Base-by-base conservation (phyloP, 2,113 vertebrate species). In the Eublepharis macularius region DNA sequence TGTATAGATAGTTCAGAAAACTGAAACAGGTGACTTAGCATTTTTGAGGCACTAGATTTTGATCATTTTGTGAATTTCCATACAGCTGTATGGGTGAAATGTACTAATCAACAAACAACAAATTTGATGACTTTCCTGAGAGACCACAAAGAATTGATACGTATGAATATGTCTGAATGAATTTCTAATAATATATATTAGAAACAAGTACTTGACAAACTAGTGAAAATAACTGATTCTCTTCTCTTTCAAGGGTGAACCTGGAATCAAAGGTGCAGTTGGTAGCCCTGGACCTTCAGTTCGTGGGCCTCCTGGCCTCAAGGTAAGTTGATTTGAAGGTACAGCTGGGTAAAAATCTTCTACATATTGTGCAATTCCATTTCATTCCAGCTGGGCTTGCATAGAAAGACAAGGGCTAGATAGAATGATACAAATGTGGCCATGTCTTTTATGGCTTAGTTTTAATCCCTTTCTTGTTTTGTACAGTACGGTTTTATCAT, bases 301-400 rank as follows among this genome's bases (percentile, higher is more conserved):
- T 90, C 82, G 2, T 74, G 96, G 95, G 60, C 93, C 92, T 85
- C 80, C 92, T 88, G 96, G 96, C 73, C 87, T 95, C 86, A 96
- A 96, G 94, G 96, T 96, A 90, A 73, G 74, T 49, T 66, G 6
- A 36, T 0, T 0, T 76, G 17, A 16, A 82, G 2, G 76, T 0
- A 80, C n/a, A 14, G 69, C 5, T 29, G 8, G 16, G 29, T 47
- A 2, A 9, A 65, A 57, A 51, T 11, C 45, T 36, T 36, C 34
- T 14, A 36, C 45, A 34, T 36, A 68, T 21, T 68, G 5, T 51
- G 75, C 51, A 39, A 26, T 12, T n/a, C 21, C 34, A 16, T 77
- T 77, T 57, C 76, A 77, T 57, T 29, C 24, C 41, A 13, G 32
- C 34, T 47, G 43, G 79, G 9, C 17, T 49, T 69, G 43, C 43